Base-by-base conservation (phyloP, 2,113 vertebrate species). In the Silurus glanis region DNA sequence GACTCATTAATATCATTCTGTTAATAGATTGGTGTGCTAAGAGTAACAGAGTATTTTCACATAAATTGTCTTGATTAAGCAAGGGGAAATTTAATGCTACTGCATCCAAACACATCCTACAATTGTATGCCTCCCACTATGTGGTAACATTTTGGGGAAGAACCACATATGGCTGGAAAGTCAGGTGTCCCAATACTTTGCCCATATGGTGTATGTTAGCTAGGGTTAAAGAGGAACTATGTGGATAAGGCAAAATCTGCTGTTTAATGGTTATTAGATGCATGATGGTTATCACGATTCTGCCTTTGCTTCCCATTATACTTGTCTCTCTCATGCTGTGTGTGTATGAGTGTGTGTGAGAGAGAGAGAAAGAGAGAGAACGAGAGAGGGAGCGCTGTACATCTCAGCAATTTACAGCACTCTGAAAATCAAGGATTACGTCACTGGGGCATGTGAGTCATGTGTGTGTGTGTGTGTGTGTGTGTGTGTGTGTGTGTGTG, bases 341-440 rank as follows among this genome's bases (percentile, higher is more conserved):
- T 75, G 49, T 75, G 49, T 78, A n/a, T 78, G 23, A 25, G 74
- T 78, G n/a, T 25, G 51, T 76, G 74, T 55, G 71, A 23, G 71
- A 51, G 72, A 23, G 47, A 12, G 72, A 5, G 72, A 2, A 47
- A 7, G 69, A 8, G 16, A 8, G 37, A 3, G 69, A 2, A 76
- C 9, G 53, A 10, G 67, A 72, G 72, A 86, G 61, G 53, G 75
- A 84, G n/a, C 80, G 10, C 80, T 71, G 84, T 85, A 85, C 45
- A 75, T 80, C 86, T 74, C 56, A 14, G 80, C 87, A 86, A 86
- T 89, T 87, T 84, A 89, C 79, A 79, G 82, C 75, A 82, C 76
- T 45, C 75, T 86, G 62, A 89, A 87, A 84, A 83, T 67, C 80
- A 67, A 83, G 82, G 59, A 88, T 86, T 71, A 86, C 85, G 75